Conservation (phyloP, 2,113 vertebrate species). For the Corvus cornix region DNA sequence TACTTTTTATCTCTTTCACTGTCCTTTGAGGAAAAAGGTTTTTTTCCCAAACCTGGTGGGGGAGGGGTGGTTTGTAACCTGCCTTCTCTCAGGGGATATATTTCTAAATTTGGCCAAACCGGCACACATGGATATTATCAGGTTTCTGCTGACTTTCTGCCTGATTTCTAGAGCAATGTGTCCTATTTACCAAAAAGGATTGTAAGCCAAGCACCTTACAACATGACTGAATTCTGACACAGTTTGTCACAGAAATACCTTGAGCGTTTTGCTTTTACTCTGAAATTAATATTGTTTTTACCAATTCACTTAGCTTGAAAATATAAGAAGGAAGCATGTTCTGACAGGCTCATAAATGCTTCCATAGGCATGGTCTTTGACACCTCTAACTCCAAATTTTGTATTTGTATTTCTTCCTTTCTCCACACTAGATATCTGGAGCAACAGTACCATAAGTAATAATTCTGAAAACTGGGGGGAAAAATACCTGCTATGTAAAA, state of each 20-base stretch:
- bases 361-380: not conserved
- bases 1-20: too few relatives aligned
- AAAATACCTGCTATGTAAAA: not conserved
- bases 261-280: not conserved
- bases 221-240: not conserved
- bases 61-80: too few relatives aligned
- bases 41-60: too few relatives aligned
- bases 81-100: too few relatives aligned
- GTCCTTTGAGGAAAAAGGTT: too few relatives aligned
- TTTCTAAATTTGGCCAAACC: too few relatives aligned
- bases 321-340: not conserved
- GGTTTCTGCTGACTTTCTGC: not conserved
- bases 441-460: not conserved
- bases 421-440: not conserved
- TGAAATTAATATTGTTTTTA: not conserved
- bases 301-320: not conserved
- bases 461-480: accelerated
- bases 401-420: not conserved
- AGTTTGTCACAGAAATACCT: not conserved
- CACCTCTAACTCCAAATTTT: not conserved
- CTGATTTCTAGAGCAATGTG: not conserved
- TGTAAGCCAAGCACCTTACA: not conserved
- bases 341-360: not conserved
- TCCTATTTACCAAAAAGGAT: not conserved
- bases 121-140: not conserved